These are phyloP conservation scores for Parascotia fuliginaria DNA, from an alignment of 2,888 invertebrate species.

Conservation along the genomic window DNA sequence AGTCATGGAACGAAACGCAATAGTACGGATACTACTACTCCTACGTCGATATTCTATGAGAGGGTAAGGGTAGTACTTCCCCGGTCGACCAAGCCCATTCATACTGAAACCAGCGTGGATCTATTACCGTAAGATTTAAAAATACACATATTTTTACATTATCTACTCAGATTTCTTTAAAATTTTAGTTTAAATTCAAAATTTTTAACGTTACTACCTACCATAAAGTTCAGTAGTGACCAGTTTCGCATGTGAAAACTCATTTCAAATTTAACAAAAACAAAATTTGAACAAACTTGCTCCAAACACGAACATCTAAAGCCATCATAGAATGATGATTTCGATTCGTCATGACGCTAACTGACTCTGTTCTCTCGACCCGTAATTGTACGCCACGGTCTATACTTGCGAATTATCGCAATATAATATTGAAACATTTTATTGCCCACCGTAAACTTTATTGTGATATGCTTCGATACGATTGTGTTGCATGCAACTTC, in stretches of 20 bases:
- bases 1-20: too few relatives aligned
- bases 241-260: conserved; percentile 2
- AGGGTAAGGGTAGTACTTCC: too few relatives aligned
- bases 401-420: conserved; percentile 58
- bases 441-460: conserved; percentile 37
- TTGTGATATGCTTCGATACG: conserved; percentile 44
- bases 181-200: too few relatives aligned
- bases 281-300: conserved; percentile 38
- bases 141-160: too few relatives aligned
- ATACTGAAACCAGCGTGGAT: too few relatives aligned
- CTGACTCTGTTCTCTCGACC: conserved; percentile 55
- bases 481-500: conserved; percentile 28
- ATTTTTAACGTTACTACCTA: too few relatives aligned
- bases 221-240: neutral
- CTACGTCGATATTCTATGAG: too few relatives aligned
- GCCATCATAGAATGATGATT: conserved; percentile 59
- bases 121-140: too few relatives aligned
- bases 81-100: too few relatives aligned
- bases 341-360: conserved; percentile 69
- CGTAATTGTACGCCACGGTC: conserved; percentile 54
- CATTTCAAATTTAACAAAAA: neutral
- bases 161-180: too few relatives aligned
- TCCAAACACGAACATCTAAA: conserved; percentile 48
- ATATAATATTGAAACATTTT: conserved; percentile 52
- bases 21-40: too few relatives aligned